Conservation (phyloP, 2,797 vertebrate genomes). For the Cygnus olor region DNA sequence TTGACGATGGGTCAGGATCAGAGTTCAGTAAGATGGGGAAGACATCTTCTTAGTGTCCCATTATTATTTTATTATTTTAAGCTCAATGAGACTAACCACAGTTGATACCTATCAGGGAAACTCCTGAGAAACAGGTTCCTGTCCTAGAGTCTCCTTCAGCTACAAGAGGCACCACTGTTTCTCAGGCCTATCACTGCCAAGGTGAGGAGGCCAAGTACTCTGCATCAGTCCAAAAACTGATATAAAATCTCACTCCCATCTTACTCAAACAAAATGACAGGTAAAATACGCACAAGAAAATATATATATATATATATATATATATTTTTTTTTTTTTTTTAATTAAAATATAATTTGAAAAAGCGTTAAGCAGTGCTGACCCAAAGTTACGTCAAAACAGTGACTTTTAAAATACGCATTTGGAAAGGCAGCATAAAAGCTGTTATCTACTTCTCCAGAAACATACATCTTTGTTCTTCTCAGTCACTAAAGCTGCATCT, state of each 20-base stretch:
- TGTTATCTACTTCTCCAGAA: not conserved
- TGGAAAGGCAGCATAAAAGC: not conserved
- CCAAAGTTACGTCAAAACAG: not conserved
- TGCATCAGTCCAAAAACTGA: not conserved
- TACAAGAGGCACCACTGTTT: not conserved
- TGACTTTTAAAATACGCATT: not conserved
- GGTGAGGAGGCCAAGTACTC: rapidly evolving
- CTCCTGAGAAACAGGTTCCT: not conserved
- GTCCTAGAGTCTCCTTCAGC: not conserved
- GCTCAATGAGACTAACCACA: not conserved
- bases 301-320: no score
- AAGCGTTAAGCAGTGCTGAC: not conserved
- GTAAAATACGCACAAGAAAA: not conserved
- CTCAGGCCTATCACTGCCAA: not conserved
- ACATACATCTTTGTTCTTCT: not conserved
- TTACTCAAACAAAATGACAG: not conserved
- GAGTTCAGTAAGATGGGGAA: not conserved
- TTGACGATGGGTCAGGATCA: not conserved
- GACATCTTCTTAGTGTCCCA: not conserved
- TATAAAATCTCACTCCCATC: not conserved
- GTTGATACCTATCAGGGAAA: not conserved
- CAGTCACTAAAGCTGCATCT: not conserved
- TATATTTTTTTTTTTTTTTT: no score
- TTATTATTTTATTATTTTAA: not conserved
- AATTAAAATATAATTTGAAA: no score